Conservation (phyloP, 2,113 vertebrate genomes). For the Vidua macroura region DNA sequence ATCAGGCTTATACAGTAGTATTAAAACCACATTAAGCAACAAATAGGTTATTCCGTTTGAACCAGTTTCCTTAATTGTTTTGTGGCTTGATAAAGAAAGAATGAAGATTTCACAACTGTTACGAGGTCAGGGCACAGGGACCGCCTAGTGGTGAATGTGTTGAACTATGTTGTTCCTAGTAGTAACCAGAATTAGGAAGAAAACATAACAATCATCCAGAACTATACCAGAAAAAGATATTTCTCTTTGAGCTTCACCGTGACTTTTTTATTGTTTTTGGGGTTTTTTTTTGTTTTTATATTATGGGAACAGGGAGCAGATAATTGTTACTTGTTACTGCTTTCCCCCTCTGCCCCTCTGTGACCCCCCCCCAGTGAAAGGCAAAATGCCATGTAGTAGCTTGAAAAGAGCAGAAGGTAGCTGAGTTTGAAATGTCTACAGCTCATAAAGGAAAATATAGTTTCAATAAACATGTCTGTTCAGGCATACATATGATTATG, state of each 20-base stretch:
- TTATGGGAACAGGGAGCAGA: neutral
- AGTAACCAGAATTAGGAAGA: neutral
- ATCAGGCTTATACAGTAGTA: neutral
- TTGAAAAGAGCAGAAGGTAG: neutral
- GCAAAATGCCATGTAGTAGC: neutral
- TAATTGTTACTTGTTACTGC: neutral
- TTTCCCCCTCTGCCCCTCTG: neutral
- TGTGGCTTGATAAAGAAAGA: neutral
- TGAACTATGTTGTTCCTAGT: neutral
- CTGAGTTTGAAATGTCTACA: neutral
- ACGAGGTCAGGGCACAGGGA: neutral
- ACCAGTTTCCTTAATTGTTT: neutral
- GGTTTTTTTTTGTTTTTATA: neutral
- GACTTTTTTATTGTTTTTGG: neutral
- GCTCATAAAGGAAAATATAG: neutral
- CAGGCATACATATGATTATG: rapidly evolving
- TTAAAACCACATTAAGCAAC: neutral
- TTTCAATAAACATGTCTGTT: neutral
- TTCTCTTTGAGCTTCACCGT: neutral
- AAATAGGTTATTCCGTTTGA: neutral
- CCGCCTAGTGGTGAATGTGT: neutral
- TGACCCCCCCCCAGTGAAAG: neutral
- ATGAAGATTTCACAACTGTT: neutral
- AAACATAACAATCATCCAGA: neutral
- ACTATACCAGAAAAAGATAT: neutral